These are phyloP conservation scores for Hyla sarda DNA, from an alignment of 2,113 vertebrate genomes.

Conservation along the genomic window DNA sequence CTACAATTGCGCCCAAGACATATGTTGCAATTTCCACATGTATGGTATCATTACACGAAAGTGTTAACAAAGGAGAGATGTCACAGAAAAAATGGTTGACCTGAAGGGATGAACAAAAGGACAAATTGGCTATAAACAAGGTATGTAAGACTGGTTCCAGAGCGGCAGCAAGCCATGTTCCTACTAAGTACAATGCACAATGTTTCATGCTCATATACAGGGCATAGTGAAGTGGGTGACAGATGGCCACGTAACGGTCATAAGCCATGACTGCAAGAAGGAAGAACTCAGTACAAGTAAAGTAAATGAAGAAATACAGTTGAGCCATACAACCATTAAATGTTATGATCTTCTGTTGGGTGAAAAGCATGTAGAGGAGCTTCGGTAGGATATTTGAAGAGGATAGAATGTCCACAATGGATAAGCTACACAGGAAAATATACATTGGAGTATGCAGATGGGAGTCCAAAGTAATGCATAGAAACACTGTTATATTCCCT, in stretches of 20 bases:
- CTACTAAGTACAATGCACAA: neutral
- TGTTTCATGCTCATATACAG: conserved; percentile 5
- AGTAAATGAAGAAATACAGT: conserved; percentile 35
- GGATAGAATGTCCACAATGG: conserved; percentile 22
- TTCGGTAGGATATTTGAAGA: conserved; percentile 34
- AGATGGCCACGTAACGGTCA: conserved; percentile 50
- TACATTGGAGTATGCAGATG: conserved; percentile 50
- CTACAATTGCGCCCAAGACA: neutral
- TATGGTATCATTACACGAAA: conserved; percentile 30
- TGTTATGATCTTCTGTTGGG: conserved; percentile 4
- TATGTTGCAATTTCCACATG: conserved; percentile 32
- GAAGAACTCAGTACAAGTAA: conserved; percentile 40
- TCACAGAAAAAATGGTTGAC: conserved; percentile 48
- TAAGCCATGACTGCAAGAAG: conserved; percentile 41
- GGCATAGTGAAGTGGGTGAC: conserved; percentile 36
- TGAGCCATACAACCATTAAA: conserved; percentile 24
- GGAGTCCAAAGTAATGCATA: neutral
- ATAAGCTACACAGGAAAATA: conserved; percentile 25
- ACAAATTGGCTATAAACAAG: conserved; percentile 20
- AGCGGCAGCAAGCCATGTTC: neutral
- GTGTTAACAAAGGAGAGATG: conserved; percentile 24
- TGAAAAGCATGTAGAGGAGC: conserved; percentile 15
- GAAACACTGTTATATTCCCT: conserved; percentile 4
- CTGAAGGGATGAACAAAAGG: conserved; percentile 15
- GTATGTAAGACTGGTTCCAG: conserved; percentile 20